Percentiles rank a stretch among this genome's conserved stretches.
Conservation (phyloP, 2,797 vertebrate species). For the Propithecus perrieri region DNA sequence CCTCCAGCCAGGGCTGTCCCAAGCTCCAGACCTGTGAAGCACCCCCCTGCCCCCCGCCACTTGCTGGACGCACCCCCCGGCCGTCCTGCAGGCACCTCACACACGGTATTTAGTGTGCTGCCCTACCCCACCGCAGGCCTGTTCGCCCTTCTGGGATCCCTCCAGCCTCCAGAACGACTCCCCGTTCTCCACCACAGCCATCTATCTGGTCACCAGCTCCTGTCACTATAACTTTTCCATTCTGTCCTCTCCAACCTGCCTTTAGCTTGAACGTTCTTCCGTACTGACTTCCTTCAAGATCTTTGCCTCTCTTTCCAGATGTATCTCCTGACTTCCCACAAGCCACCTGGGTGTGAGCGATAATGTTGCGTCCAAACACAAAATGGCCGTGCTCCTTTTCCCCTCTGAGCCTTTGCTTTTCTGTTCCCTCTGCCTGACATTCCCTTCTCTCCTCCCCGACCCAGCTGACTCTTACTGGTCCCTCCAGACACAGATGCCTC, state of each 20-base stretch:
- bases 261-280: neutral
- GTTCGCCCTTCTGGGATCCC: neutral
- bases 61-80: neutral
- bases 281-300: neutral
- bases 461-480: neutral
- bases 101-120: accelerated
- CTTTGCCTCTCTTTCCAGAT: neutral
- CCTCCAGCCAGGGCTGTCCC: neutral
- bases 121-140: neutral
- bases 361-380: neutral
- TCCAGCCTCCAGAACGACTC: neutral
- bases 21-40: neutral
- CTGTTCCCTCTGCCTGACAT: neutral
- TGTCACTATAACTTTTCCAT: neutral
- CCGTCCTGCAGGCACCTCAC: neutral
- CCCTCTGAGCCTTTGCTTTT: neutral
- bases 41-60: neutral
- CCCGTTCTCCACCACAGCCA: neutral
- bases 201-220: neutral
- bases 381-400: neutral
- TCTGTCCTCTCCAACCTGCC: neutral
- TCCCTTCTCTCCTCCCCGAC: neutral
- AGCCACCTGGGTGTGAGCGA: neutral
- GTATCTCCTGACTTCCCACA: neutral
- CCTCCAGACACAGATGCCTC: neutral